Evolutionary conservation across 2,797 vertebrate species (phyloP), one percentile per base, ranked within the genome.

Genomic region (Lophius americanus): DNA sequence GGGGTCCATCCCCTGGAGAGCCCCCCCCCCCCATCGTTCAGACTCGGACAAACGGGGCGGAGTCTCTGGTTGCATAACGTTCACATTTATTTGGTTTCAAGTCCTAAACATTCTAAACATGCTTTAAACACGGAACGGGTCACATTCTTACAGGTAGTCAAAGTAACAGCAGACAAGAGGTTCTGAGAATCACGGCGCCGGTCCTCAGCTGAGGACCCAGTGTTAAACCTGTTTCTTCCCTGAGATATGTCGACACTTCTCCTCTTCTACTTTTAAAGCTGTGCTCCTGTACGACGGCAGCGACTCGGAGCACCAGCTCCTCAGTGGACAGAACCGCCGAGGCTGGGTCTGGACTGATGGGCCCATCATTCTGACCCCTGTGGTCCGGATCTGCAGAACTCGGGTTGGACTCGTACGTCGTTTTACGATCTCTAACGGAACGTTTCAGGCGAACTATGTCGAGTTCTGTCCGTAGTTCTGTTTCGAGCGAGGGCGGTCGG

Each of bases 71-170:
- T 95, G 95, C 94, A 95, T 95, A 96, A 95, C 91, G 86, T 96
- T 98, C 97, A 99, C 96, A 97, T 99, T 99, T 99, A 99, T 99
- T 99, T 96, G 88, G 88, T 96, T 98, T 97, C 93, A 95, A 96
- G 95, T 95, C 93, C 96, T 98, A 98, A 96, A 96, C 94, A 96
- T 91, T 93, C 96, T 98, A 98, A 95, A 98, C 97, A 99, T 98
- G 96, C 96, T 94, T 95, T 95, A 91, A 92, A 96, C 97, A 95
- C 95, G 90, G 94, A 95, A 95, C 94, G 95, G 95, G 94, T 97
- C 96, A 98, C 95, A 97, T 92, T 97, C 95, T 96, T 95, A 97
- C 95, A 98, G 96, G 98, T 98, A 99, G 97, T 98, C 93, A 95
- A 92, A 95, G 94, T 96, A 95, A 95, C 93, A 93, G 93, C 91